A percentile compares a stretch with the other conserved stretches of the same genome.
phyloP scores from a whole-genome alignment of 2,113 vertebrate species.

The Saguinus midas region DNA sequence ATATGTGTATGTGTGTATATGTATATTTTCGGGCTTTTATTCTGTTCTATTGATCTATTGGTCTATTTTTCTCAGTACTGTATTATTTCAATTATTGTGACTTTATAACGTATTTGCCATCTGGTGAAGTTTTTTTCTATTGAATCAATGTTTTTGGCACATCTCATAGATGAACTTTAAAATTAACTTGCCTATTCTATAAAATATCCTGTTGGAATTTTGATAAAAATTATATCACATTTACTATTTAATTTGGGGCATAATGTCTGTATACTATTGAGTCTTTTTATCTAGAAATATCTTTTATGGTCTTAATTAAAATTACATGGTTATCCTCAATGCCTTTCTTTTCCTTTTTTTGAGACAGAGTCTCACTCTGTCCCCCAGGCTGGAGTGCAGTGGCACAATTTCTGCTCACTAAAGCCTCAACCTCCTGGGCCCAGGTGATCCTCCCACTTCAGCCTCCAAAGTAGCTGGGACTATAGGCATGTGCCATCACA shows the following conservation, averaged over 20 bases:
- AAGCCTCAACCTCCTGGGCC: no score
- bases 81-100: background rate
- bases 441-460: no score
- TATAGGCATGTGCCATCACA: no score
- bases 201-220: background rate
- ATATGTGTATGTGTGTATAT: background rate
- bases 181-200: background rate
- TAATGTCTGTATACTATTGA: background rate
- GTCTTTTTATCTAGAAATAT: background rate
- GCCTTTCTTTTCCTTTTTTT: no score
- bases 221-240: background rate
- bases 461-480: no score
- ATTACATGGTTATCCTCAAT: constrained; percentile 20
- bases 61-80: background rate
- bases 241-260: background rate
- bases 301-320: constrained; percentile 8
- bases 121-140: background rate
- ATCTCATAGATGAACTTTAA: background rate
- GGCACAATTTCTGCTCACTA: no score
- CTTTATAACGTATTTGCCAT: background rate
- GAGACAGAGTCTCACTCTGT: no score
- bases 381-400: no score
- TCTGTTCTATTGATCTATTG: background rate
- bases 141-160: background rate
- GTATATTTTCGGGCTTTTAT: background rate